Evolutionary conservation across 2,888 invertebrate genomes (phyloP).

Genomic region (Epicampocera succincta): DNA sequence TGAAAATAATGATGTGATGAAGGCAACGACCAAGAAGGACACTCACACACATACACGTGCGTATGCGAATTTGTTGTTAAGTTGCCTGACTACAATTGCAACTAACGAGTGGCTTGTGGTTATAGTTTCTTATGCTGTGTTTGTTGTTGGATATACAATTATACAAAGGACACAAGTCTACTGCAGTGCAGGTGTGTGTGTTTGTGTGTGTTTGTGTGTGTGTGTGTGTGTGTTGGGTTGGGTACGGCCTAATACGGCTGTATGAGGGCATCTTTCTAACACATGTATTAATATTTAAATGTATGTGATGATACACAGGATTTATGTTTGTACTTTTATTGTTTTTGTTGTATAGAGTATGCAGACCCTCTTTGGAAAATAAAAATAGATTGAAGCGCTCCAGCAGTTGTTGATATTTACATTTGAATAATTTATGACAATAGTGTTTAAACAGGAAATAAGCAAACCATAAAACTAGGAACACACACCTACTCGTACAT

Average conservation of each 20-base stretch:
- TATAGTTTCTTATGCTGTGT: slow-evolving; percentile 26
- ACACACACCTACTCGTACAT: too few species aligned
- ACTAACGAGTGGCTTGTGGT: slow-evolving; percentile 51
- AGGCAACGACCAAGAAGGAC: slow-evolving; percentile 25
- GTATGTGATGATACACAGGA: not conserved
- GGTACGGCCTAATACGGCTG: not conserved
- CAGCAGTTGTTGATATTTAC: slow-evolving; percentile 78
- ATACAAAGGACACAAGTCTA: not conserved
- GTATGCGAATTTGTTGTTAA: not conserved
- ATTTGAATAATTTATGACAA: slow-evolving; percentile 80
- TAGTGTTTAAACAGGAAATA: slow-evolving; percentile 62
- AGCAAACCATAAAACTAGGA: slow-evolving; percentile 44
- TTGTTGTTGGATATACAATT: slow-evolving; percentile 36
- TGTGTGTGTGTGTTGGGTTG: not conserved
- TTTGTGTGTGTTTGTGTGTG: too few species aligned
- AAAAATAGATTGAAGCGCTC: slow-evolving; percentile 60
- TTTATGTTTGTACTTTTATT: slow-evolving; percentile 16
- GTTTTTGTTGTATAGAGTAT: slow-evolving; percentile 32
- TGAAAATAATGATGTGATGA: slow-evolving; percentile 53
- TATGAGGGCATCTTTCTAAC: slow-evolving; percentile 26
- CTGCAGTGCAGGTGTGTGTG: not conserved
- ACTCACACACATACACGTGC: not conserved
- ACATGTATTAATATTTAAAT: slow-evolving; percentile 24
- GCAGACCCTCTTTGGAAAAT: slow-evolving; percentile 54
- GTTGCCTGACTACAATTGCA: slow-evolving; percentile 43